Base-by-base conservation (phyloP, 2,797 vertebrate genomes). In the Pelochelys cantorii region DNA sequence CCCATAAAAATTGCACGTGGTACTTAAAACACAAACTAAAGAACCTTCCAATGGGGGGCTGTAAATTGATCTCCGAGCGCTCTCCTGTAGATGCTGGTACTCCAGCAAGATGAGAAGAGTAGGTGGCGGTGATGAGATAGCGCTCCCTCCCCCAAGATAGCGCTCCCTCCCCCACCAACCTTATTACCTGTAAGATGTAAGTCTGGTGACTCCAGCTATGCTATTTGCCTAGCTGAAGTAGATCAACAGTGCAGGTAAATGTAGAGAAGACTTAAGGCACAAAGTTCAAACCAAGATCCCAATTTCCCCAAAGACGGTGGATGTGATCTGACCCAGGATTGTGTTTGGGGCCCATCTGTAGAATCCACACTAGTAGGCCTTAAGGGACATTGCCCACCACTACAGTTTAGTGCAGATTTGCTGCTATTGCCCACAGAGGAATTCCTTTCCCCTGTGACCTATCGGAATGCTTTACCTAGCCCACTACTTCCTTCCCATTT, bases 401-500 rank as follows among this genome's bases (percentile, higher is more conserved):
- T 37, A 79, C 52, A 22, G 53, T 5, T 31, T 18, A 42, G 0
- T 0, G 9, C 60, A 91, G 71, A 90, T 18, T 89, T 0, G 14
- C 48, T 3, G 0, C 1, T 0, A 48, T 84, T 85, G n/a, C 80
- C 86, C 90, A 34, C 55, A 81, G 55, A 78, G 62, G 91, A 15
- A 75, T 81, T 13, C 65, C 55, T 80, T 88, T 88, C 59, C 65
- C 53, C 48, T 81, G 52, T 89, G 88, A n/a, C 83, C 90, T 90
- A 83, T 81, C 79, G 83, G 71, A 14, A 55, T 13, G 57, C 60
- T 27, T 74, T 88, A 68, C 27, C 48, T 5, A 0, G 4, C 60
- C 81, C 87, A 84, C 34, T 93, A 7, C 91, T 92, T 92, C 80
- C 84, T 90, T 85, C 59, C 79, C 60, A 57, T 17, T 80, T 92